Evolutionary conservation across 2,888 invertebrate genomes (phyloP).

Genomic region (Napeogenes inachia): DNA sequence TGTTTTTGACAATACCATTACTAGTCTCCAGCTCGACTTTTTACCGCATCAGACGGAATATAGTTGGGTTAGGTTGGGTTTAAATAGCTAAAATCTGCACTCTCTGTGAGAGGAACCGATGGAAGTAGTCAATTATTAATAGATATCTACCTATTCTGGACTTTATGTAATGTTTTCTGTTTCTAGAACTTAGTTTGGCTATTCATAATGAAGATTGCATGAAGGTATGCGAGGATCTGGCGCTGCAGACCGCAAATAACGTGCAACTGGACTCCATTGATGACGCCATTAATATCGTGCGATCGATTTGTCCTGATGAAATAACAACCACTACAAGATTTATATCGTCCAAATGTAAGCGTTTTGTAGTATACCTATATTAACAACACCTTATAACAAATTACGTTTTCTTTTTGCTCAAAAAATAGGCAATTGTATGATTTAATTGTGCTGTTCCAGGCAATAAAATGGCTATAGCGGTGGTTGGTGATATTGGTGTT

Average conservation of each 20-base stretch:
- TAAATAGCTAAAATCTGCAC: too few species aligned
- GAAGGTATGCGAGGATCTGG: conserved; percentile 46
- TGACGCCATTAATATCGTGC: conserved; percentile 39
- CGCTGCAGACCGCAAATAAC: conserved; percentile 47
- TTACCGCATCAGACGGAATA: too few species aligned
- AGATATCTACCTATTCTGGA: too few species aligned
- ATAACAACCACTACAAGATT: conserved; percentile 39
- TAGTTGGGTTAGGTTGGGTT: too few species aligned
- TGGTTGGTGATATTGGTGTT: conserved; percentile 54
- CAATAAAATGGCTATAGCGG: conserved; percentile 51
- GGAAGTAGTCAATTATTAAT: too few species aligned
- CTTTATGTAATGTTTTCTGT: not conserved
- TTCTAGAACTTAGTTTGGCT: conserved; percentile 48
- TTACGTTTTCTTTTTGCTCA: too few species aligned
- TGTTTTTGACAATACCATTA: too few species aligned
- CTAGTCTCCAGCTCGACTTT: too few species aligned
- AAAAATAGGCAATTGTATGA: conserved; percentile 5
- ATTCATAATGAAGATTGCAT: conserved; percentile 51
- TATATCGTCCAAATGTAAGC: conserved; percentile 43
- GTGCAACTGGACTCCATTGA: conserved; percentile 42
- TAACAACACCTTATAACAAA: too few species aligned
- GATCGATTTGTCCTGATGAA: conserved; percentile 44
- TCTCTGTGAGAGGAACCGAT: too few species aligned
- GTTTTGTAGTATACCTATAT: too few species aligned
- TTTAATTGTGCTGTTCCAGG: conserved; percentile 35